A percentile compares a stretch with the other conserved stretches of the same genome.
These are phyloP conservation scores for Troides oblongomaculatus DNA, from an alignment of 2,888 invertebrate species.

Conservation along the genomic window DNA sequence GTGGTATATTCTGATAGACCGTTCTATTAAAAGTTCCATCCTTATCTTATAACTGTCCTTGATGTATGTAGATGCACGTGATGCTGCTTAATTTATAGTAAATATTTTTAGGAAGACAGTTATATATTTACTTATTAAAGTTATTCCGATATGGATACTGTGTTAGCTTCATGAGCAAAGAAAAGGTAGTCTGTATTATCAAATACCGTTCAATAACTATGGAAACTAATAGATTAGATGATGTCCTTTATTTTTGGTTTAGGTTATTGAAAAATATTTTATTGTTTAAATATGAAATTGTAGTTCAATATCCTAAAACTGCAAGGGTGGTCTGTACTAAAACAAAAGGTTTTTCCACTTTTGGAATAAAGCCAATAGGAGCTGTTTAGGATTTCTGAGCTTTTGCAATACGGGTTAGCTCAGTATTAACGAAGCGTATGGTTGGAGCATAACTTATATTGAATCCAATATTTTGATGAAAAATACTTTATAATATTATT, in stretches of 20 bases:
- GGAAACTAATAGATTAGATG: neutral
- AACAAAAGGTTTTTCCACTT: conserved; percentile 9
- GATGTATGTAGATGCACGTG: neutral
- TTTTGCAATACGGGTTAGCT: conserved; percentile 10
- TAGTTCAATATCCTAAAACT: neutral
- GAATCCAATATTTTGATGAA: conserved; percentile 5
- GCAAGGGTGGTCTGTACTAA: neutral
- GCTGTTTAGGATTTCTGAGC: conserved; percentile 15
- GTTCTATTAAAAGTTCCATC: conserved; percentile 37
- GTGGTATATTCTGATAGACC: conserved; percentile 32
- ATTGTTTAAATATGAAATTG: neutral
- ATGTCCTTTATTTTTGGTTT: neutral
- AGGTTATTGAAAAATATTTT: neutral
- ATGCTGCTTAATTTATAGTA: conserved; percentile 3
- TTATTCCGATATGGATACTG: too few species aligned
- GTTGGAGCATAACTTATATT: conserved; percentile 14
- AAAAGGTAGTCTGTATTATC: too few species aligned
- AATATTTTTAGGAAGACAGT: neutral
- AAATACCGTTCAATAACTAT: neutral
- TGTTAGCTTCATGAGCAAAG: too few species aligned
- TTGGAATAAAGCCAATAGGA: conserved; percentile 17
- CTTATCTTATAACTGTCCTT: conserved; percentile 19
- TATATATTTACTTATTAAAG: too few species aligned
- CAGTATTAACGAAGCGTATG: conserved; percentile 16
- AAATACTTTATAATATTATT: too few species aligned